A percentile compares a stretch with the other conserved stretches of the same genome.
phyloP scores from a whole-genome alignment of 2,797 vertebrate species.

The Eleutherodactylus coqui region DNA sequence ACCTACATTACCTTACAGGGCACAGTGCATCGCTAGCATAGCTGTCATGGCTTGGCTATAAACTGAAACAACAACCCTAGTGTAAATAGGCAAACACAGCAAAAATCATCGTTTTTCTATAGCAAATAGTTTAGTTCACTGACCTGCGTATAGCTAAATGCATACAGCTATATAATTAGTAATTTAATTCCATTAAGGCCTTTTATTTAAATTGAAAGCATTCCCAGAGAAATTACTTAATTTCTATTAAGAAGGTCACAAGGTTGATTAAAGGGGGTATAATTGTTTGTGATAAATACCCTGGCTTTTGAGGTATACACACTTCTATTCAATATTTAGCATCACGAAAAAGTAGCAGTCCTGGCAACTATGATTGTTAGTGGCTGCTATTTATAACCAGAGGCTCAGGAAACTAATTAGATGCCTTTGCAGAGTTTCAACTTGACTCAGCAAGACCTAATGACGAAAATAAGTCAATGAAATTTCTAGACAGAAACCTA shows the following conservation, averaged over 20 bases:
- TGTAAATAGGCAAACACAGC: too few relatives aligned
- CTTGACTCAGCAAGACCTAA: constrained; percentile 65
- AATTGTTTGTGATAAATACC: constrained; percentile 71
- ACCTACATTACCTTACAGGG: too few relatives aligned
- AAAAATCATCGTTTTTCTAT: too few relatives aligned
- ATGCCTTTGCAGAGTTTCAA: constrained; percentile 65
- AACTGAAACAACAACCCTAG: too few relatives aligned
- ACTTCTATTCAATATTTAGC: constrained; percentile 73
- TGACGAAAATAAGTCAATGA: constrained; percentile 61
- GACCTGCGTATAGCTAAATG: neutral
- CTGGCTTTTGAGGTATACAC: constrained; percentile 57
- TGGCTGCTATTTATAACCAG: constrained; percentile 69
- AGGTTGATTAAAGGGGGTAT: constrained; percentile 69
- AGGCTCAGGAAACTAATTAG: constrained; percentile 70
- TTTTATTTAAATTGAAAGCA: constrained; percentile 8
- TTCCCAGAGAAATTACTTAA: constrained; percentile 58
- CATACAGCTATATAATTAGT: neutral
- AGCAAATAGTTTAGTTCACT: neutral
- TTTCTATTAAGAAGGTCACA: constrained; percentile 67
- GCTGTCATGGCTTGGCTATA: too few relatives aligned
- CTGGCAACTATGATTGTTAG: constrained; percentile 67
- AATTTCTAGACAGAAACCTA: constrained; percentile 65
- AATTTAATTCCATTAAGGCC: neutral
- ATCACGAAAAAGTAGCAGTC: constrained; percentile 69
- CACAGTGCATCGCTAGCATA: too few relatives aligned